Evolutionary conservation across 2,113 vertebrate species (phyloP).

Genomic region (Tachysurus fulvidraco): DNA sequence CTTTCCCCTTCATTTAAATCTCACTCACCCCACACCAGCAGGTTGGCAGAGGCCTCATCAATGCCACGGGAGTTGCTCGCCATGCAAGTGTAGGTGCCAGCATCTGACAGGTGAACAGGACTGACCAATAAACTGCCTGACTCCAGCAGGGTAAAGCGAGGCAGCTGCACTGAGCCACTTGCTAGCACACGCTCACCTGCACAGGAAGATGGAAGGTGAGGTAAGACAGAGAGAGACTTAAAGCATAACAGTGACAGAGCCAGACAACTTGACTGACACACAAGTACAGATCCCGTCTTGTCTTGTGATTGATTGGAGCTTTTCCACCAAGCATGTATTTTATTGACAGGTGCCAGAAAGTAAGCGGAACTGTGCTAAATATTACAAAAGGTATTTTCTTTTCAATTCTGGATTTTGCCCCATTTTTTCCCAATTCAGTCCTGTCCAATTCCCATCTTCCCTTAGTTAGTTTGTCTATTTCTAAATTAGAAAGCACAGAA

Average conservation of each 20-base stretch:
- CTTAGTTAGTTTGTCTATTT: not conserved
- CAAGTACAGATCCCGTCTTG: not conserved
- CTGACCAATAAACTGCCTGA: constrained; percentile 93
- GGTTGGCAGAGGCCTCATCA: constrained; percentile 87
- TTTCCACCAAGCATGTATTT: not conserved
- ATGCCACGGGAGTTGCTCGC: constrained; percentile 95
- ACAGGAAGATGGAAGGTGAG: constrained; percentile 38
- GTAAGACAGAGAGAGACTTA: constrained; percentile 28
- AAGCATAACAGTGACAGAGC: not conserved
- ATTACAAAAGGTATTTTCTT: not conserved
- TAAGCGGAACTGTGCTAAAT: not conserved
- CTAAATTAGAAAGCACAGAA: not conserved
- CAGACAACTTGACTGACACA: not conserved
- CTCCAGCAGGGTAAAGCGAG: constrained; percentile 92
- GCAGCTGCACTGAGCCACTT: constrained; percentile 93
- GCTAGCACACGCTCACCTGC: constrained; percentile 92
- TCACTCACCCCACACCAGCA: constrained; percentile 92
- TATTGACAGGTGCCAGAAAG: not conserved
- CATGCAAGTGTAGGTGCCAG: constrained; percentile 90
- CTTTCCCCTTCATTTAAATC: not conserved
- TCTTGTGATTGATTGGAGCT: not conserved
- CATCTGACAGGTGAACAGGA: constrained; percentile 85
- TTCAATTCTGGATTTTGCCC: not conserved
- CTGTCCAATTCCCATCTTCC: not conserved
- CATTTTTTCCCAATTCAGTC: not conserved